Evolutionary conservation across 1,140 invertebrate species (phyloP).

Genomic region (Zaprionus vittiger): DNA sequence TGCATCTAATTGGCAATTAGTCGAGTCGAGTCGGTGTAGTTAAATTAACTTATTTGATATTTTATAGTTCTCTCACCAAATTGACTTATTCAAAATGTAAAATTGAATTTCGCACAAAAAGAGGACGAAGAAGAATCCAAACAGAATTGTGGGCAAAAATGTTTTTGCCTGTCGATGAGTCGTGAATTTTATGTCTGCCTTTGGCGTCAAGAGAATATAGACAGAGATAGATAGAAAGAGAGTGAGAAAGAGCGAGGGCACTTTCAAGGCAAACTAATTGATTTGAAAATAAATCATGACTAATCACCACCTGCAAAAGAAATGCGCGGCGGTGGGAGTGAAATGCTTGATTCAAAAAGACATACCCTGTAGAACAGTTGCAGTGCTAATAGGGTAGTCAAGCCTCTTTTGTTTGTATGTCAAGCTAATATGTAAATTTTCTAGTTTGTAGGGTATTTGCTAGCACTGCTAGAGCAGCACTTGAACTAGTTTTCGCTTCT

Average conservation of each 20-base stretch:
- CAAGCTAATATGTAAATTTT: no score
- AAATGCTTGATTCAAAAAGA: not conserved
- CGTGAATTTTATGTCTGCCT: conserved; percentile 62
- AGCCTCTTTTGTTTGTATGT: no score
- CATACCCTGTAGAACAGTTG: not conserved
- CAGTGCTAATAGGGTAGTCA: not conserved
- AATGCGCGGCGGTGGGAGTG: not conserved
- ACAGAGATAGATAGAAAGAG: not conserved
- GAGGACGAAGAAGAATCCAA: conserved; percentile 31
- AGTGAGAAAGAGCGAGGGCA: not conserved
- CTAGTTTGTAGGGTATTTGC: conserved; percentile 7
- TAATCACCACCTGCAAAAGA: conserved; percentile 71
- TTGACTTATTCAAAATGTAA: conserved; percentile 13
- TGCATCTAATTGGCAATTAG: conserved; percentile 63
- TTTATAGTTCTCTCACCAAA: conserved; percentile 13
- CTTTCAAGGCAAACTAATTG: conserved; percentile 75
- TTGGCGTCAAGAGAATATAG: not conserved
- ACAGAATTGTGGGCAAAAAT: conserved; percentile 56
- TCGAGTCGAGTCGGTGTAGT: not conserved
- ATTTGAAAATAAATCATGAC: conserved; percentile 83
- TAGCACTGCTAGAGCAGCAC: not conserved
- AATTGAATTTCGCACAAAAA: conserved; percentile 33
- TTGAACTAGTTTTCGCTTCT: not conserved
- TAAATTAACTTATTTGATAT: conserved; percentile 43
- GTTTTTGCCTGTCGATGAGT: conserved; percentile 68